These are phyloP conservation scores for Garra rufa DNA, from an alignment of 2,113 vertebrate species.

Conservation along the genomic window DNA sequence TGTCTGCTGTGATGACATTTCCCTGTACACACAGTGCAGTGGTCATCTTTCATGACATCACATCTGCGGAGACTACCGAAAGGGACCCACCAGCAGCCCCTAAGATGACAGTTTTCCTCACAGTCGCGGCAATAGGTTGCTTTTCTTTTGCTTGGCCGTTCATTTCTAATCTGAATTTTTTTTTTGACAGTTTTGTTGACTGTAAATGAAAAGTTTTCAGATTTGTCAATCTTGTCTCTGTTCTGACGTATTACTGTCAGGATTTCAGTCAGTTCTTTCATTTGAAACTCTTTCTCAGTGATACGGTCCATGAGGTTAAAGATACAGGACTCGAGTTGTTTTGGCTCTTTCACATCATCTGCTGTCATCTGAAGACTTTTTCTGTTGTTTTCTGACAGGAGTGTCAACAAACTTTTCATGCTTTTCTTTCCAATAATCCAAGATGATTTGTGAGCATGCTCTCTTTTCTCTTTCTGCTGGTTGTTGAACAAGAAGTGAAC, in stretches of 20 bases:
- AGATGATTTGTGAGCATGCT: no score
- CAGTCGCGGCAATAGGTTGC: slow-evolving; percentile 27
- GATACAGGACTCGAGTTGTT: no score
- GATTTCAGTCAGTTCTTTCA: slow-evolving; percentile 8
- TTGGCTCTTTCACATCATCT: no score
- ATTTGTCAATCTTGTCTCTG: slow-evolving; percentile 13
- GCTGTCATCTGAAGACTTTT: no score
- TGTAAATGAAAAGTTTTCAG: slow-evolving; percentile 1
- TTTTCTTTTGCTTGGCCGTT: background rate
- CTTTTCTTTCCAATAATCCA: no score
- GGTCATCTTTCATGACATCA: background rate
- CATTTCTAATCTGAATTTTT: background rate
- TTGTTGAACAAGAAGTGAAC: no score
- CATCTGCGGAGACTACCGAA: background rate
- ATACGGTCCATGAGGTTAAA: background rate
- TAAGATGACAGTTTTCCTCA: slow-evolving; percentile 42
- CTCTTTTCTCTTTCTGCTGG: no score
- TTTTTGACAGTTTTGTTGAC: background rate
- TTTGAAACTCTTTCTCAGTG: background rate
- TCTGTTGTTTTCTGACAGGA: no score
- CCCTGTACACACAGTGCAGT: slow-evolving; percentile 42
- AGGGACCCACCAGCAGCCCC: background rate
- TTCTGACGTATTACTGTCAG: slow-evolving; percentile 17
- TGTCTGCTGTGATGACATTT: slow-evolving; percentile 37
- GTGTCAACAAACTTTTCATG: no score